phyloP scores from a whole-genome alignment of 2,888 invertebrate species.

The Ecdyonurus torrentis region DNA sequence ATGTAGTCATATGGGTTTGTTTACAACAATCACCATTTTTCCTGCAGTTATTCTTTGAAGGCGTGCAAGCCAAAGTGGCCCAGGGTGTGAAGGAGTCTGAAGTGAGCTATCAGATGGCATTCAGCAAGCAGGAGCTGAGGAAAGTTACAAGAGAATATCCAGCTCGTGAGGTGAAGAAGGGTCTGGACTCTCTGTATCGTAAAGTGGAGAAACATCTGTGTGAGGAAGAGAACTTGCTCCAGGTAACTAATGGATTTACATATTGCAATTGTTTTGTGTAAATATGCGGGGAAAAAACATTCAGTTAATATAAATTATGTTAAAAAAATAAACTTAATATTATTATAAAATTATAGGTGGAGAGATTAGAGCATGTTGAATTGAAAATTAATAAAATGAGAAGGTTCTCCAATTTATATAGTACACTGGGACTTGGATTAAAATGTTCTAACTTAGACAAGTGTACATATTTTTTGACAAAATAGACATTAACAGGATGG shows the following conservation, averaged over 20 bases:
- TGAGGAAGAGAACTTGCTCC: constrained; percentile 81
- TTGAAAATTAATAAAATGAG: too few relatives aligned
- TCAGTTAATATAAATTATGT: background rate
- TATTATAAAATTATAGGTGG: too few relatives aligned
- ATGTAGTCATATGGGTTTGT: background rate
- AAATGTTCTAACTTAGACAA: too few relatives aligned
- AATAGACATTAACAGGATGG: too few relatives aligned
- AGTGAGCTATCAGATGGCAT: constrained; percentile 94
- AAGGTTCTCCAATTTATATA: too few relatives aligned
- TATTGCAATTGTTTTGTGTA: too few relatives aligned
- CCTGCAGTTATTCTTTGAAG: constrained; percentile 84
- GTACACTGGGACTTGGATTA: too few relatives aligned
- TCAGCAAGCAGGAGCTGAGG: constrained; percentile 89
- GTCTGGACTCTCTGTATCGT: constrained; percentile 79
- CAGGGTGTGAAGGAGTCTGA: constrained; percentile 93
- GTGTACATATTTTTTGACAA: too few relatives aligned
- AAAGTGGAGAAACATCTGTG: constrained; percentile 96
- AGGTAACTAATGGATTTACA: constrained; percentile 28
- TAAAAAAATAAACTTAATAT: too few relatives aligned
- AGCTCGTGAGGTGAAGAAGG: constrained; percentile 79
- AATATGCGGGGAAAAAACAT: background rate
- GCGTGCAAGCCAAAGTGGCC: constrained; percentile 82
- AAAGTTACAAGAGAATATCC: constrained; percentile 93
- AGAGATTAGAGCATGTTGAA: too few relatives aligned
- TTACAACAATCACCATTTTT: background rate